Conservation (phyloP, 2,888 invertebrate genomes). For the Campopleginae sp. region DNA sequence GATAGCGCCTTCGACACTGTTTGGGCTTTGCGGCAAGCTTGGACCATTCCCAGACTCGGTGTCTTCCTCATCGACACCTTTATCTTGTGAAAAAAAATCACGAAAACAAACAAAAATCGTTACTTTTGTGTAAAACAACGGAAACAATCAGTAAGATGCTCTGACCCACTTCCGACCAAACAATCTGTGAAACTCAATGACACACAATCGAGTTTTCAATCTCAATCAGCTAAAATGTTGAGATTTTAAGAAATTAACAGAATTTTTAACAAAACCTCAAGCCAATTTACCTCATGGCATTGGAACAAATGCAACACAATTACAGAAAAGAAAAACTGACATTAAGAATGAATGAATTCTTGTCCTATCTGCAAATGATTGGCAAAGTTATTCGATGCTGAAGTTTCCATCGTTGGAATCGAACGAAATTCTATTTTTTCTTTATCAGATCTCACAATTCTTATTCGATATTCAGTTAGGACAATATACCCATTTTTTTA, state of each 20-base stretch:
- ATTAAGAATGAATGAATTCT: neutral
- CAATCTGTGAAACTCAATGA: neutral
- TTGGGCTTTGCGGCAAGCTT: constrained; percentile 96
- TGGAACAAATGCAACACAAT: neutral
- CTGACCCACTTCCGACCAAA: neutral
- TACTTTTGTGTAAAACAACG: neutral
- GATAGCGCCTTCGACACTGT: constrained; percentile 92
- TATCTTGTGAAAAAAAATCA: constrained; percentile 72
- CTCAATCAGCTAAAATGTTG: neutral
- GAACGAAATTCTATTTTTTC: no score
- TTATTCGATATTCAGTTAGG: no score
- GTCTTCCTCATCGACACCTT: constrained; percentile 92
- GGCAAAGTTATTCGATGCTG: neutral
- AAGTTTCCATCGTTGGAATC: no score
- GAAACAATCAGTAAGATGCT: neutral
- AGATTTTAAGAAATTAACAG: neutral
- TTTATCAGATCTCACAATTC: no score
- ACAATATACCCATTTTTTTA: no score
- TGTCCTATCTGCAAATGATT: neutral
- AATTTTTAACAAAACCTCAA: neutral
- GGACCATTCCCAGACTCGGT: constrained; percentile 98
- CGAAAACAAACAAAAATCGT: neutral
- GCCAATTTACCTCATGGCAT: no score
- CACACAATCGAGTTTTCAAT: neutral
- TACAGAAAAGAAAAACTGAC: neutral